Conservation (phyloP, 2,113 vertebrate genomes). For the Condylura cristata region DNA sequence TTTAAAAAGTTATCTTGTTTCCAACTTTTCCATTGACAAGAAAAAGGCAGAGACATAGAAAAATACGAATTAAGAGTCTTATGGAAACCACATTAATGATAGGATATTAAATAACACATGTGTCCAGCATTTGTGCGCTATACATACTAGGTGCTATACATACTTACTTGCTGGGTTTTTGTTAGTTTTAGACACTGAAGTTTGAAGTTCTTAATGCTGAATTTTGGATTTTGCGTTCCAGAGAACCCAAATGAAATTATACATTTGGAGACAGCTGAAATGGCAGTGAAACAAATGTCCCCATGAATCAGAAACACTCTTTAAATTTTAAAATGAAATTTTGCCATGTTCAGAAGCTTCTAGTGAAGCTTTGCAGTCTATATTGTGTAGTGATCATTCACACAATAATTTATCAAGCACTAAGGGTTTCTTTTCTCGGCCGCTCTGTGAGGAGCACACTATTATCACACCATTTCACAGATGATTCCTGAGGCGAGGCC, state of each 20-base stretch:
- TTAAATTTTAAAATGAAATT: conserved; percentile 52
- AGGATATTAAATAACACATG: background rate
- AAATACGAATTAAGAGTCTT: background rate
- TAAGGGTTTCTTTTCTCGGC: background rate
- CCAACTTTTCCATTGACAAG: background rate
- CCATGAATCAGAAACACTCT: background rate
- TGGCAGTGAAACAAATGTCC: background rate
- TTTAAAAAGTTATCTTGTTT: background rate
- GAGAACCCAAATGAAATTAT: background rate
- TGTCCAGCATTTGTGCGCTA: background rate
- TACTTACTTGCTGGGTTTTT: background rate
- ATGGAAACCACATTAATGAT: background rate
- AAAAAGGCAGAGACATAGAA: background rate
- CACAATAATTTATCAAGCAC: background rate
- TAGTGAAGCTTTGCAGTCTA: background rate
- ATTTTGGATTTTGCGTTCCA: background rate
- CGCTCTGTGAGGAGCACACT: background rate
- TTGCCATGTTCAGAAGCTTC: background rate
- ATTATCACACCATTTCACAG: background rate
- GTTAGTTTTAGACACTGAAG: background rate
- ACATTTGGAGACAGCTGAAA: background rate
- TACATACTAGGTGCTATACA: background rate
- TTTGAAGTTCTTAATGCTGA: background rate
- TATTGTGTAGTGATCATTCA: too few relatives aligned
- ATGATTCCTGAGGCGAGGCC: background rate